Base-by-base conservation (phyloP, 2,113 vertebrate genomes). In the Sula dactylatra region DNA sequence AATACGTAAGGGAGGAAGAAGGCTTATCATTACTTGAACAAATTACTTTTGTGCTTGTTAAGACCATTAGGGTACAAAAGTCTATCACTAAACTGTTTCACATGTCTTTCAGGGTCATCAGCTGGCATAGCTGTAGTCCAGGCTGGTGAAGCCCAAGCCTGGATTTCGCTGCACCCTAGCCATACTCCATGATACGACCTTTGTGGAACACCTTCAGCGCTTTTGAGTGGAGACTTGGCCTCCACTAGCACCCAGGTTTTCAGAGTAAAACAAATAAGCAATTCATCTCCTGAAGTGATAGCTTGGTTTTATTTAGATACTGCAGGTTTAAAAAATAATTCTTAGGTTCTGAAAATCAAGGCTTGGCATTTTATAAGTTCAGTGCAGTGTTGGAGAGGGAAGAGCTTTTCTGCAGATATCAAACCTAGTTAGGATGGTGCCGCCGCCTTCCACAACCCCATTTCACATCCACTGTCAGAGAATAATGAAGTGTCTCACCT, bases 381-480 rank as follows among this genome's bases (percentile, higher is more conserved):
- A 65, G 19, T 32, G 62, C 31, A 31, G 16, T 83, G n/a, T 26
- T 95, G 61, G 31, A 82, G 36, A 52, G 3, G 25, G 21, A 82
- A 16, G 21, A 79, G 9, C 52, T 77, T 61, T 77, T 67, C 7
- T 45, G 27, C 16, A 55, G 31, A 21, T 67, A 38, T 22, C 52
- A 67, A 90, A 52, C 15, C 16, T 58, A 11, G 32, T 47, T 16
- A 45, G 36, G 34, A 19, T 31, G 31, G 17, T 81, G n/a, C 50
- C 0, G 0, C 45, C 17, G 27, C 17, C 20, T 76, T 84, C 38
- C 21, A 45, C 32, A 81, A 40, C 27, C 26, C 6, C 0, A 10
- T 52, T 85, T 91, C 8, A 3, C 67, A 29, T 45, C 21, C 5
- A 3, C 52, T 55, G 25, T 45, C 20, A 36, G 50, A 71, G 36